Percentiles rank a stretch among this genome's conserved stretches.
phyloP scores from a whole-genome alignment of 2,113 vertebrate species.

The Coreoperca whiteheadi region DNA sequence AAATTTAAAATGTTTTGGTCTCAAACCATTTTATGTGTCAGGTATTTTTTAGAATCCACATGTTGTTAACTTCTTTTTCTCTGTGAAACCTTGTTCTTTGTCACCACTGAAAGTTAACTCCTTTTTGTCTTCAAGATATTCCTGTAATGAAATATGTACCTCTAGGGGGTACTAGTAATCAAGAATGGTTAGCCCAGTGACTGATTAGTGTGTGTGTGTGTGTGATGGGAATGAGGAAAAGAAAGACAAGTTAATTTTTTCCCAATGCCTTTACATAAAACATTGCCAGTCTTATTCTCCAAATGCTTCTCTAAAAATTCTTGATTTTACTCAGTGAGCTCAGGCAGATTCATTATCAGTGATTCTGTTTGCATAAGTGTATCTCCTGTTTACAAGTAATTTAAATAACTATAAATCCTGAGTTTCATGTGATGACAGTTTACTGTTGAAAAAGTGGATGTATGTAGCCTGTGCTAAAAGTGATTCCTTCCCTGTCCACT shows the following conservation, averaged over 20 bases:
- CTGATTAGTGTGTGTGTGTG: constrained; percentile 10
- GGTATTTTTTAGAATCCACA: neutral
- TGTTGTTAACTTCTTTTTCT: neutral
- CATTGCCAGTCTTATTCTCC: neutral
- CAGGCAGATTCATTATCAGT: neutral
- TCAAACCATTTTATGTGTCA: neutral
- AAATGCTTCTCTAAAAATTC: neutral
- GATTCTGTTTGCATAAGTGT: neutral
- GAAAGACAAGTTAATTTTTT: neutral
- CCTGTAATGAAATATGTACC: constrained; percentile 61
- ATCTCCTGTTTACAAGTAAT: neutral
- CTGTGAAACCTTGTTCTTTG: neutral
- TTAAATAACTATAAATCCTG: neutral
- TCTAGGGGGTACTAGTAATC: constrained; percentile 87
- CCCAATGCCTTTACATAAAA: neutral
- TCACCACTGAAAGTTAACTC: neutral
- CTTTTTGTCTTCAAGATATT: constrained; percentile 16
- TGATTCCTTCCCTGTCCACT: neutral
- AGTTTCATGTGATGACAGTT: neutral
- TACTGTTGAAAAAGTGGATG: neutral
- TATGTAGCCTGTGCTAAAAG: neutral
- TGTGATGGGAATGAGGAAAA: neutral
- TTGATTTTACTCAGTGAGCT: neutral
- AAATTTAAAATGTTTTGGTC: neutral
- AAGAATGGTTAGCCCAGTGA: constrained; percentile 30